These are phyloP conservation scores for Doryteuthis pealeii DNA, from an alignment of 1,140 invertebrate genomes.

Conservation along the genomic window DNA sequence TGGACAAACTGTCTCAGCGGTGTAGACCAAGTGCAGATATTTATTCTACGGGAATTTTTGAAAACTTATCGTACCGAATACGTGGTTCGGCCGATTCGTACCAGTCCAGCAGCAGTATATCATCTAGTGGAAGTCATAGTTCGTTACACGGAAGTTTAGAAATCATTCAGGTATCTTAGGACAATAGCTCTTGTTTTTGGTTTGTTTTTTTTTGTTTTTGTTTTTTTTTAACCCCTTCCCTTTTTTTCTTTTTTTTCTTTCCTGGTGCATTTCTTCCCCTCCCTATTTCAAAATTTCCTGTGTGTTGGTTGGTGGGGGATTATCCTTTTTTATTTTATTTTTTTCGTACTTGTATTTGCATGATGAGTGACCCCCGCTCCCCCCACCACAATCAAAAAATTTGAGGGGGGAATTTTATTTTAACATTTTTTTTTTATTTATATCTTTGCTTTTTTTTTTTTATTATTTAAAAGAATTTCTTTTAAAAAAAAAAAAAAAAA, in stretches of 20 bases:
- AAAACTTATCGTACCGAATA: constrained; percentile 33
- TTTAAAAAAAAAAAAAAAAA: no score
- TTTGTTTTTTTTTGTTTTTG: neutral
- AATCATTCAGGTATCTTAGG: constrained; percentile 56
- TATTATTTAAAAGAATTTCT: no score
- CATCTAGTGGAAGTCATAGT: constrained; percentile 54
- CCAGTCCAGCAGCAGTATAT: constrained; percentile 55
- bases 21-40: constrained; percentile 34
- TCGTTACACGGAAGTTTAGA: constrained; percentile 56
- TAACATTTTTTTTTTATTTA: no score
- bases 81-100: constrained; percentile 47
- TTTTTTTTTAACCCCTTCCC: neutral
- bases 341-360: no score
- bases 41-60: constrained; percentile 28
- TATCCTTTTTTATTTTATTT: no score
- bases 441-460: no score
- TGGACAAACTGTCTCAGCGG: constrained; percentile 35
- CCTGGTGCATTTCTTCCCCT: neutral
- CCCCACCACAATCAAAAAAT: no score
- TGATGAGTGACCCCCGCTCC: no score
- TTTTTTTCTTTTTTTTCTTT: neutral
- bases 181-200: neutral
- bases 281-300: neutral
- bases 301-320: no score
- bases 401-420: no score